Base-by-base conservation (phyloP, 2,113 vertebrate species). In the Myrmophylax atrothorax region DNA sequence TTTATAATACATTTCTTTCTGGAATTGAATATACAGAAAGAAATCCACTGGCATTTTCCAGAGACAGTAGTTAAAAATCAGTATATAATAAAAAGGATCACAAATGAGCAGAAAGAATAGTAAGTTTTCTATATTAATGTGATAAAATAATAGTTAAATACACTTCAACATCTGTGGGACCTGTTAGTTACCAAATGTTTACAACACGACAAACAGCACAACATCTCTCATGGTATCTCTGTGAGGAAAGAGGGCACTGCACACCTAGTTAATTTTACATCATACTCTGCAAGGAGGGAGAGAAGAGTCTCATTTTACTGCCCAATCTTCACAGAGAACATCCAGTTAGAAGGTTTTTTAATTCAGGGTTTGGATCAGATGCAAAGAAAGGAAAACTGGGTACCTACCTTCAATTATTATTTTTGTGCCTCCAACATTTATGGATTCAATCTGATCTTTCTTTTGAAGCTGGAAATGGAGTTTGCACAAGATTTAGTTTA, bases 371-470 rank as follows among this genome's bases (percentile, higher is more conserved):
- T 77, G 42, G 23, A 37, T 69, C 46, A 73, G 88, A 78, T 8
- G 3, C 29, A 69, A n/a, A 84, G 47, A 67, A 90, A 88, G 64
- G 74, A 94, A 89, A 89, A 35, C 35, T 4, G 83, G 62, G 68
- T 46, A 89, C 98, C 83, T 98, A 99, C 99, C 99, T 20, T 98
- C 98, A 53, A 99, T 99, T 90, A 99, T 90, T 77, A 98, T 97
- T 94, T 97, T 98, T 74, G 99, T 99, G 93, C 99, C 99, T 55
- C 98, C 98, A 3, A 99, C 97, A 62, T 99, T 99, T 94, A 99
- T 93, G 25, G 99, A 99, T 90, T 99, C 99, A 91, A 99, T 98
- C 93, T 98, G 98, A 78, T 99, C 98, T 97, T 98, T 95, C 63
- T 91, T 99, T 64, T 98, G 98, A 93, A 99, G 95, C 98, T 99